A percentile compares a stretch with the other conserved stretches of the same genome.
phyloP scores from a whole-genome alignment of 2,797 vertebrate species.

The Catharus ustulatus region DNA sequence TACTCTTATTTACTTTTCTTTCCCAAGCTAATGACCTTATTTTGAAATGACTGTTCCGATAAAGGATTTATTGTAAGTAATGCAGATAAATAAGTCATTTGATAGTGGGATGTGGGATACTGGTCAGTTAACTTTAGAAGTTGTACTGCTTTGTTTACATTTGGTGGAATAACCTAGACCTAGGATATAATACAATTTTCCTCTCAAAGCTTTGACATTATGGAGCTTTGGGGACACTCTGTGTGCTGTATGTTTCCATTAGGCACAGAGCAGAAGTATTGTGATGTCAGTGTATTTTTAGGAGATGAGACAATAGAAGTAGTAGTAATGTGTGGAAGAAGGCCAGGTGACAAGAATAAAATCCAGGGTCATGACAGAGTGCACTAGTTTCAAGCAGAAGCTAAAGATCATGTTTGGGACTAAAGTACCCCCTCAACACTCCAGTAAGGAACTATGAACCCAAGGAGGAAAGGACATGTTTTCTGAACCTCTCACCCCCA shows the following conservation, averaged over 20 bases:
- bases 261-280: background rate
- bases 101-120: background rate
- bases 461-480: background rate
- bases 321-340: conserved; percentile 15
- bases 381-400: background rate
- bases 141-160: background rate
- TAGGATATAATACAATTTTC: background rate
- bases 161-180: background rate
- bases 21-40: background rate
- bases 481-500: background rate
- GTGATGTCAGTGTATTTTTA: background rate
- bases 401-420: background rate
- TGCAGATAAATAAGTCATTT: background rate
- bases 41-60: background rate
- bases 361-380: background rate
- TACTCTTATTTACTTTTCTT: conserved; percentile 11
- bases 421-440: background rate
- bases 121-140: background rate
- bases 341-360: conserved; percentile 40
- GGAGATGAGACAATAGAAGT: conserved; percentile 27
- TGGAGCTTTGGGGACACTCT: background rate
- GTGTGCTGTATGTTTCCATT: background rate
- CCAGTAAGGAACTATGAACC: conserved; percentile 13
- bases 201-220: conserved; percentile 1
- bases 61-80: background rate